Base-by-base conservation (phyloP, 2,797 vertebrate genomes). In the Adrianichthys oophorus region DNA sequence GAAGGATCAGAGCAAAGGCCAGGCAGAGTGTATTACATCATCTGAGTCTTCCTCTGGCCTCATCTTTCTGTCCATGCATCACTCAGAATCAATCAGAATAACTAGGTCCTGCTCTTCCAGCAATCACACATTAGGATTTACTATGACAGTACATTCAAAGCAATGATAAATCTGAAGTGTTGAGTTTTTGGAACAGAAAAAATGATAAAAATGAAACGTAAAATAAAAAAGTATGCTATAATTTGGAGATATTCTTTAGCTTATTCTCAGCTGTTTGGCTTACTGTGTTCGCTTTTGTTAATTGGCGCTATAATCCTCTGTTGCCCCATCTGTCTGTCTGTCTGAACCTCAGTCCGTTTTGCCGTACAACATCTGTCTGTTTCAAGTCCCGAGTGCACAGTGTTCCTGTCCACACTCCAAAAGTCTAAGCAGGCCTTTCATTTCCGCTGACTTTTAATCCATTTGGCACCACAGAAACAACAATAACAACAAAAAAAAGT, bases 271-370 rank as follows among this genome's bases (percentile, higher is more conserved):
- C 70, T 69, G 48, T 72, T 70, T 68, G 67, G 55, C 60, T 46
- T 43, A 18, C 19, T 1, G 15, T 49, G n/a, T 43, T 72, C 26
- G 69, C 76, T 88, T 84, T 68, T 77, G 53, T 67, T 88, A 87
- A 89, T 89, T 85, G 73, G 79, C 72, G 56, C 51, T 75, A 70
- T 79, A 84, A 87, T 57, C 67, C 55, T 42, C 6, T 1, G 1
- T 37, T n/a, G 10, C 49, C 53, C 79, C 81, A 82, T 84, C 81
- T 7, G 29, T 64, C 12, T 78, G 43, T 49, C 29, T 46, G 42
- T 40, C 19, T 21, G 19, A 21, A 21, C 2, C 19, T 21, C 19
- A 24, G 59, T 59, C 66, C n/a, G 45, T 47, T 71, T 59, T 68
- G 56, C 69, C 48, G 19, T 62, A 7, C 41, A 56, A 72, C 71